These are phyloP conservation scores for Chymomyza procnemis DNA, from an alignment of 2,888 invertebrate genomes.

Conservation along the genomic window DNA sequence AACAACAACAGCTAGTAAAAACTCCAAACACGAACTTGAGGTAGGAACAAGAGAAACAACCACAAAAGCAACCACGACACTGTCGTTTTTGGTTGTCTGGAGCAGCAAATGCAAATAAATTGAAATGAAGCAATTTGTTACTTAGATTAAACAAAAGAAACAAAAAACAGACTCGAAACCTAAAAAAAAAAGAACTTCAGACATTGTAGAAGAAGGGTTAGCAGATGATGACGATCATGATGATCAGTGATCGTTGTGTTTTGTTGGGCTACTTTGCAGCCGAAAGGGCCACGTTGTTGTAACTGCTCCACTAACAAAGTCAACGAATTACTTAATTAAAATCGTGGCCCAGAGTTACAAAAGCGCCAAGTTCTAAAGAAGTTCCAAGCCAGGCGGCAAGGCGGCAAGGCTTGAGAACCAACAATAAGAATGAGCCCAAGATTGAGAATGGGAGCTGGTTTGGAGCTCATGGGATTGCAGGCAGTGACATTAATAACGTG, in stretches of 20 bases:
- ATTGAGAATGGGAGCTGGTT: background rate
- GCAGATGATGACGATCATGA: slow-evolving; percentile 2
- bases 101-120: slow-evolving; percentile 66
- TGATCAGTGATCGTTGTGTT: slow-evolving; percentile 14
- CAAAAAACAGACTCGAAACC: slow-evolving; percentile 19
- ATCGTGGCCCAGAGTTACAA: slow-evolving; percentile 65
- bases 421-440: slow-evolving; percentile 7
- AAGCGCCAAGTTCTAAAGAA: slow-evolving; percentile 21
- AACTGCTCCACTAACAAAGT: slow-evolving; percentile 55
- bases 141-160: slow-evolving; percentile 60
- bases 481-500: slow-evolving; percentile 70
- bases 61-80: slow-evolving; percentile 50
- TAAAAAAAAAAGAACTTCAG: slow-evolving; percentile 27
- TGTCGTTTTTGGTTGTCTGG: too few relatives aligned
- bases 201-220: slow-evolving; percentile 28
- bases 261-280: background rate
- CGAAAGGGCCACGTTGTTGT: slow-evolving; percentile 14
- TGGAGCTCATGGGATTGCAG: slow-evolving; percentile 8
- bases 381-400: slow-evolving; percentile 21
- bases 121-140: slow-evolving; percentile 73
- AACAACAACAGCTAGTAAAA: slow-evolving; percentile 28
- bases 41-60: slow-evolving; percentile 23
- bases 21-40: slow-evolving; percentile 55
- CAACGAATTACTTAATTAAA: slow-evolving; percentile 77
- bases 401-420: slow-evolving; percentile 5